Evolutionary conservation across 2,113 vertebrate species (phyloP), one percentile per base, ranked within the genome.

Genomic region (Prunella himalayana): DNA sequence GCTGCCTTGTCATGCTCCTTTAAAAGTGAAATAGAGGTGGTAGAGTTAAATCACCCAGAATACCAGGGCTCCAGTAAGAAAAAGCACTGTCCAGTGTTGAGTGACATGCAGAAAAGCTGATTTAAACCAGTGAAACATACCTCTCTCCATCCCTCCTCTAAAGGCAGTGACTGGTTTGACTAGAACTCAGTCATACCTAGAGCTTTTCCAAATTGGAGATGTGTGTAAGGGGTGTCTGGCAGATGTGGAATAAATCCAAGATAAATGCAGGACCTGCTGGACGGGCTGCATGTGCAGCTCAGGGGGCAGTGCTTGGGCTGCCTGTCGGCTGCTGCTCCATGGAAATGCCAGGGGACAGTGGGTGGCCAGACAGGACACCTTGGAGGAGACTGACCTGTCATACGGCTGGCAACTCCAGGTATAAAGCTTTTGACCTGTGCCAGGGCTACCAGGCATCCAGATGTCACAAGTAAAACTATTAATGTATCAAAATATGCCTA

Each of bases 311-410:
- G 37, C 41, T 71, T 0, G 0, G n/a, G 44, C 61, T 89, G 59
- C 15, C 49, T 50, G 45, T 13, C 11, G 1, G 42, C 81, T 85
- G 61, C n/a, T 9, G 25, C 27, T 88, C 37, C 30, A 14, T 14
- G 57, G 47, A 75, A 47, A 11, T 35, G 35, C 13, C 31, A 19
- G 54, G 47, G 37, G 51, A 81, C 59, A 21, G 39, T 70, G n/a
- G 21, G 63, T 84, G 90, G 87, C 45, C 70, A 65, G n/a, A 13
- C 11, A 56, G 54, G 54, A 56, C 64, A 77, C 59, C 42, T 70
- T 0, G 0, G 41, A 65, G 41, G 54, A 61, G 70, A 65, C 0
- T 0, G 0, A 60, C 63, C 53, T 45, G 24, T 49, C 7, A 0
- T 5, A 8, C 0, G 9, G 20, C 45, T 71, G 22, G 21, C 0